Evolutionary conservation across 2,888 invertebrate species (phyloP).

Genomic region (Rhorus exstirpatorius): DNA sequence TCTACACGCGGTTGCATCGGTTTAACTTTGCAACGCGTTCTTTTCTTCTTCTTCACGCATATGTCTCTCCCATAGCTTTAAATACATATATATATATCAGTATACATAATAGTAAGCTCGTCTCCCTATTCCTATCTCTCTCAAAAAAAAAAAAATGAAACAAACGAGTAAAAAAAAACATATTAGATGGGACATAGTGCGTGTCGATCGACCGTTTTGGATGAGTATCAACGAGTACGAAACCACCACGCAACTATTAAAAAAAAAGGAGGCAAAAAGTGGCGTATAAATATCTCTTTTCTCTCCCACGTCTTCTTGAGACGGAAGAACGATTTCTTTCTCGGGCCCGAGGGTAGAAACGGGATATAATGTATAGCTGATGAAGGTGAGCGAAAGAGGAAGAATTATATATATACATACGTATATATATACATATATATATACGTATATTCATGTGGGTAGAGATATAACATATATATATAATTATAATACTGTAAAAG

Average conservation of each 20-base stretch:
- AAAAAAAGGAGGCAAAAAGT: slow-evolving; percentile 22
- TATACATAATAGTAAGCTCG: too few relatives aligned
- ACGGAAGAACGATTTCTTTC: slow-evolving; percentile 64
- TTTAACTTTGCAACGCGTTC: slow-evolving; percentile 16
- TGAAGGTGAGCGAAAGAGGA: slow-evolving; percentile 48
- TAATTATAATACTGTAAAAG: slow-evolving; percentile 41
- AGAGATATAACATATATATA: too few relatives aligned
- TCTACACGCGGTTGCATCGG: slow-evolving; percentile 25
- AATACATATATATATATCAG: too few relatives aligned
- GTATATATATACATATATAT: background rate
- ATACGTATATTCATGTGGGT: background rate
- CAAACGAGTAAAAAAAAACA: slow-evolving; percentile 20
- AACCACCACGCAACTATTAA: slow-evolving; percentile 37
- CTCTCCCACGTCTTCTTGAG: slow-evolving; percentile 45
- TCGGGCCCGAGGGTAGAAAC: slow-evolving; percentile 60
- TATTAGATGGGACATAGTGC: slow-evolving; percentile 37
- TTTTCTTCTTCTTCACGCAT: slow-evolving; percentile 67
- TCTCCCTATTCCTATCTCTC: too few relatives aligned
- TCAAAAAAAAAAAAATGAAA: slow-evolving; percentile 24
- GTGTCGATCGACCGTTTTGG: slow-evolving; percentile 68
- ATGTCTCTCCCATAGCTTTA: too few relatives aligned
- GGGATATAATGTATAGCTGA: slow-evolving; percentile 44
- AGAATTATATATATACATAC: slow-evolving; percentile 20
- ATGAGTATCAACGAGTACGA: slow-evolving; percentile 65
- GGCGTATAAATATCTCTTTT: slow-evolving; percentile 34